Conservation (phyloP, 2,113 vertebrate species). For the Ellobius talpinus region DNA sequence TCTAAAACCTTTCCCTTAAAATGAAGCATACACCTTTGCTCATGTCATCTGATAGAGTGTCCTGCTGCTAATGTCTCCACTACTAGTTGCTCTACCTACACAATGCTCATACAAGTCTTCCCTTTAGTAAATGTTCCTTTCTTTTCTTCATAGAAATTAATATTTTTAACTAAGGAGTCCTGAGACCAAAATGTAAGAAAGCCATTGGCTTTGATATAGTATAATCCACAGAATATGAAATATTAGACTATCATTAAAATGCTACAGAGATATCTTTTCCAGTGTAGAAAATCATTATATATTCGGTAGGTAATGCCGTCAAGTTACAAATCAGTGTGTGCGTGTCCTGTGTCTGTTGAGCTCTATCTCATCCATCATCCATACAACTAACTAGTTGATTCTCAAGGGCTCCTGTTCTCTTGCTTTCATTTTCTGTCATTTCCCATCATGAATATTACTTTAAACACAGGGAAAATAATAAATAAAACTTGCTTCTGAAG, state of each 20-base stretch:
- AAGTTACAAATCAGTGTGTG: background rate
- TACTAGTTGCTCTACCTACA: background rate
- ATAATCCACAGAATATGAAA: background rate
- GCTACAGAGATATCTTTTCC: background rate
- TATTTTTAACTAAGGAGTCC: background rate
- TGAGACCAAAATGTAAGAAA: conserved; percentile 34
- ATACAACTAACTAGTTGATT: conserved; percentile 8
- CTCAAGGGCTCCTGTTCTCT: background rate
- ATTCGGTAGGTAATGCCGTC: background rate
- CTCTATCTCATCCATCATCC: background rate
- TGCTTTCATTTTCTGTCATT: conserved; percentile 2
- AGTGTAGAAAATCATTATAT: background rate
- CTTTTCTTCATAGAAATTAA: background rate
- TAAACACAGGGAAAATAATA: background rate
- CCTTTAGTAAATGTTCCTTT: no score
- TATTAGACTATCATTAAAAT: conserved; percentile 11
- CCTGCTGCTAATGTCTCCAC: no score
- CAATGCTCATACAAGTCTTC: no score
- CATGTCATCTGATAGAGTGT: background rate
- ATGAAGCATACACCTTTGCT: background rate
- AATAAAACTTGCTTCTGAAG: conserved; percentile 22
- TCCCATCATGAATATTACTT: background rate
- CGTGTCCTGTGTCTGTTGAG: background rate
- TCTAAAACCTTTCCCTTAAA: background rate
- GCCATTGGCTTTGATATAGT: background rate